Evolutionary conservation across 2,888 invertebrate genomes (phyloP).

Genomic region (Sceliomorpha sp.): DNA sequence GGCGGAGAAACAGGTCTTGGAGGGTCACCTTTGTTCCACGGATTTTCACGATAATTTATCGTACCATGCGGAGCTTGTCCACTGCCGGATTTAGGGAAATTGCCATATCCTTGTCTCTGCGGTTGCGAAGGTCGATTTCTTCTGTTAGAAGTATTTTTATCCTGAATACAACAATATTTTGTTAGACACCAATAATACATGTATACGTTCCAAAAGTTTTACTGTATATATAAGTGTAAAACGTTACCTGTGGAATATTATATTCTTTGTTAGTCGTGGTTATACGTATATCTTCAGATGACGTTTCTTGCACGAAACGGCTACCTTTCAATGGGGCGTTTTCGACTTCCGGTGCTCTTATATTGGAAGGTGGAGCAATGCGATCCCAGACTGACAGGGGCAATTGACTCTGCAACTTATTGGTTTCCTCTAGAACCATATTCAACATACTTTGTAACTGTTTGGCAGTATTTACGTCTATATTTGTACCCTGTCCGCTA

Average conservation of each 20-base stretch:
- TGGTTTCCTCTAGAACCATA: constrained; percentile 75
- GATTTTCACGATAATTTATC: not conserved
- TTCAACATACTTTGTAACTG: constrained; percentile 74
- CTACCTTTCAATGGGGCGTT: constrained; percentile 50
- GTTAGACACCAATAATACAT: too few relatives aligned
- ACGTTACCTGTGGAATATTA: not conserved
- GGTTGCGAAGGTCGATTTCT: not conserved
- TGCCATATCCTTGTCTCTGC: not conserved
- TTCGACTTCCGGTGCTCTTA: constrained; percentile 32
- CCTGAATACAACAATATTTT: constrained; percentile 3
- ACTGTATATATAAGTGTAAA: not conserved
- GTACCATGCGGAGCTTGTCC: constrained; percentile 15
- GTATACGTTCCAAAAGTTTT: too few relatives aligned
- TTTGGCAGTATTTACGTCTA: constrained; percentile 72
- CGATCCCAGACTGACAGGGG: constrained; percentile 78
- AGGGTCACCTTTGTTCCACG: not conserved
- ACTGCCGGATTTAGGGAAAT: constrained; percentile 8
- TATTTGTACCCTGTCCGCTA: constrained; percentile 59
- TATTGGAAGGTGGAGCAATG: constrained; percentile 68
- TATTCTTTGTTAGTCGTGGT: constrained; percentile 65
- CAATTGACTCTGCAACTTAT: constrained; percentile 72
- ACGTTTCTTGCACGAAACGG: constrained; percentile 69
- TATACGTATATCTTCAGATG: constrained; percentile 67
- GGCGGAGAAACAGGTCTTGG: constrained; percentile 49
- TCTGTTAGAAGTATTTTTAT: not conserved